Evolutionary conservation across 2,797 vertebrate species (phyloP), one percentile per base, ranked within the genome.

Genomic region (Sebastes matsubarae): DNA sequence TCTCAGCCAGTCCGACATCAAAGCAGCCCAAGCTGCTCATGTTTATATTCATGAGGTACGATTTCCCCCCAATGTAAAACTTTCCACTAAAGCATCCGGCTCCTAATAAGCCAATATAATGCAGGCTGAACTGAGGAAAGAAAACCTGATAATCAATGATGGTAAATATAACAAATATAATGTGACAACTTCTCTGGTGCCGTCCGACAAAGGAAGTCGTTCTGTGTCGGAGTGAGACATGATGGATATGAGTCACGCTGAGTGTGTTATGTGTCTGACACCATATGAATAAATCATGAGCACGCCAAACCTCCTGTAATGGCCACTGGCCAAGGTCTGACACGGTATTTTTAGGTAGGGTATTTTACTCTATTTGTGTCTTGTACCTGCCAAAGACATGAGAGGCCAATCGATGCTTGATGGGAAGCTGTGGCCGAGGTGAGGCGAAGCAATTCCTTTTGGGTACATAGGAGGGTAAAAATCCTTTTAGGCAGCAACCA

Each of bases 11-110:
- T 66, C 81, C 30, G 32, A 91, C 89, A 95, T 94, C 91, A 94
- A 92, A 93, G 89, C 79, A 79, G 85, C 71, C 72, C 79, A 82
- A 83, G 82, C 88, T 87, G 82, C 90, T 94, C 93, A 95, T 95
- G 94, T 85, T 94, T 94, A 80, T 91, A 95, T 94, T 93, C 93
- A 95, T 92, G 86, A 91, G 82, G 83, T 79, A 58, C 74, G 4
- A 70, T 71, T 69, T 57, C 79, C 68, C 70, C 68, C 71, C 18
- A 22, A 82, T 83, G 72, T 80, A 77, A 88, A 92, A 93, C 86
- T 89, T 91, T 89, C 82, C 86, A 81, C 81, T 67, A 77, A 85
- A 90, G 80, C 79, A 89, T 89, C 83, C 54, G 63, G 84, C 69
- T 82, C 63, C 63, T 90, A 88, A 89, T 83, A 87, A 85, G 78